Base-by-base conservation (phyloP, 2,888 invertebrate genomes). In the Drosophila neotestacea region DNA sequence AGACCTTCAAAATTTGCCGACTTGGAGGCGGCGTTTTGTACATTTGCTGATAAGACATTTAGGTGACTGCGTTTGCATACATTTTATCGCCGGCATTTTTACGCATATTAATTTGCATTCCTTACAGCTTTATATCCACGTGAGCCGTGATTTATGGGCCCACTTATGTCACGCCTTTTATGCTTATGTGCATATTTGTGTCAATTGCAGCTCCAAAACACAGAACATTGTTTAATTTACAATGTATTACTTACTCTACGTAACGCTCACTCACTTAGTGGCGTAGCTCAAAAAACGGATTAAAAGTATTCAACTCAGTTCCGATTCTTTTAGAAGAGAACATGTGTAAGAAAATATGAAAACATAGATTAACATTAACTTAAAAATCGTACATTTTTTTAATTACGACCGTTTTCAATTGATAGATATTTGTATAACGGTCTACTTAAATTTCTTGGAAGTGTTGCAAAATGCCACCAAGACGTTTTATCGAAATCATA, bases 101-200 rank as follows among this genome's bases (percentile, higher is more conserved):
- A 13, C 38, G 55, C 60, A 60, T 28, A 39, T 50, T 74, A 30
- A 82, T 81, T 83, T 74, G 72, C 85, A 85, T 83, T 73, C 61
- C 78, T 50, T 61, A 66, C 47, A 52, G 48, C 50, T 65, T 60
- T 42, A 69, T 75, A 77, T 77, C 48, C 80, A 36, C 51, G 48
- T 70, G 64, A 11, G 22, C 32, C 16, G 72, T 87, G 70, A 87
- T 87, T 85, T 85, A 84, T 84, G 68, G 60, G 22, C 32, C 7
- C 9, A 59, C 67, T 71, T 75, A 58, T 78, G 56, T 67, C 65
- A 38, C 11, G 32, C 36, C 6, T 46, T 58, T 63, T 77, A 69
- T 81, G 75, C 68, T 62, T 51, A 73, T 73, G 41, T 68, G 65
- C 65, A 75, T 73, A 65, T 80, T 68, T 61, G 70, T 71, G 77